phyloP scores from a whole-genome alignment of 2,888 invertebrate genomes.

The Corythucha ciliata region DNA sequence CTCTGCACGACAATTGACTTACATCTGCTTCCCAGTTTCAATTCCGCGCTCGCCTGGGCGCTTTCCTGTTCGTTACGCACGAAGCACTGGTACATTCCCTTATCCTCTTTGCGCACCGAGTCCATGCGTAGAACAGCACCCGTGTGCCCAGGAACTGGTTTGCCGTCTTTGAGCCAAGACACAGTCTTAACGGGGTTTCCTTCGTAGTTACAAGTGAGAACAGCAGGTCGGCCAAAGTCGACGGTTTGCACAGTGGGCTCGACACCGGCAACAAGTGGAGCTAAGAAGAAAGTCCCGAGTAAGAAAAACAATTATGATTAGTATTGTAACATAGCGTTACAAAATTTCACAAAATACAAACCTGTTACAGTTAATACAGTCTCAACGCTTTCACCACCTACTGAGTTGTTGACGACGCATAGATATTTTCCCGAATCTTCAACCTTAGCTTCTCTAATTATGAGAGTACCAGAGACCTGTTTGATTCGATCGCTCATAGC shows the following conservation, averaged over 20 bases:
- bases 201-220: constrained; percentile 69
- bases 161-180: constrained; percentile 88
- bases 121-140: constrained; percentile 68
- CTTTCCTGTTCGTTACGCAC: constrained; percentile 87
- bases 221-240: constrained; percentile 85
- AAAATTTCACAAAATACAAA: constrained; percentile 30
- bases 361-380: constrained; percentile 82
- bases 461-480: constrained; percentile 87
- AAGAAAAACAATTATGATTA: neutral
- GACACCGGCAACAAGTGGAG: constrained; percentile 76
- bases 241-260: constrained; percentile 86
- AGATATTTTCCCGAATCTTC: constrained; percentile 90
- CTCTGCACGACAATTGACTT: constrained; percentile 40
- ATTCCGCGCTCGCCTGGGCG: constrained; percentile 83
- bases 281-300: constrained; percentile 42
- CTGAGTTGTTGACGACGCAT: constrained; percentile 89
- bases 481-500: constrained; percentile 77
- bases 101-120: constrained; percentile 85
- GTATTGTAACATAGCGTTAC: neutral
- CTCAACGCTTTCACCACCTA: constrained; percentile 86
- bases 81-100: constrained; percentile 96
- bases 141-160: constrained; percentile 72
- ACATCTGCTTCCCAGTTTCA: constrained; percentile 86
- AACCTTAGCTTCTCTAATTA: constrained; percentile 81
- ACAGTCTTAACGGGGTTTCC: constrained; percentile 80